These are phyloP conservation scores for Empidonax traillii DNA, from an alignment of 2,113 vertebrate species.

Conservation along the genomic window DNA sequence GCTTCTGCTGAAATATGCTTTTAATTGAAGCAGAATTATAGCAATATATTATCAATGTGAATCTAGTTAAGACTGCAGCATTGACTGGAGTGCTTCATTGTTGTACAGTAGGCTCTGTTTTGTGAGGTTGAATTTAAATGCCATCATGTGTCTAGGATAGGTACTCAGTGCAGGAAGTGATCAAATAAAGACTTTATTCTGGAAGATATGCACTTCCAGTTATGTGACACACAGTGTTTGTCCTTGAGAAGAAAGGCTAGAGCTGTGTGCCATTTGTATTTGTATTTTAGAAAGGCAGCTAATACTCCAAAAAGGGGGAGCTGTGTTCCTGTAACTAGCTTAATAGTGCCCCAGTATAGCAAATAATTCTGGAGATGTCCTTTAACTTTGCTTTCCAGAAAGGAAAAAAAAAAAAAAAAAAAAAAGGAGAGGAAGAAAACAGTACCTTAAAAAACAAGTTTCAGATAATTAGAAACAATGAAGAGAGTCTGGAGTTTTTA, in stretches of 20 bases:
- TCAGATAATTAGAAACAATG: not conserved
- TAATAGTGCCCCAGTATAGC: not conserved
- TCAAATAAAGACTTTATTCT: conserved; percentile 6
- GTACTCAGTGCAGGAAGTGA: not conserved
- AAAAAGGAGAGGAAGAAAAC: not conserved
- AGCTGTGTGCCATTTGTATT: not conserved
- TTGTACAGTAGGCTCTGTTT: not conserved
- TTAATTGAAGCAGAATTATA: conserved; percentile 79
- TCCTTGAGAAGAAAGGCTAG: not conserved
- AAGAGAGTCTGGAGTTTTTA: not conserved
- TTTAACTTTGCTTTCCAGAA: not conserved
- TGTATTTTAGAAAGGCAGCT: not conserved
- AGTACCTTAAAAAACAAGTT: not conserved
- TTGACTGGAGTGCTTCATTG: conserved; percentile 20
- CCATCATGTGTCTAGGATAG: not conserved
- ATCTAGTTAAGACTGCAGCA: conserved; percentile 48
- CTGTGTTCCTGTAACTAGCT: not conserved
- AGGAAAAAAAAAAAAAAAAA: not conserved
- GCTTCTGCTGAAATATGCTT: conserved; percentile 78
- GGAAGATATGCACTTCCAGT: not conserved
- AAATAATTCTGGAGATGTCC: not conserved
- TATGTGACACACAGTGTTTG: not conserved
- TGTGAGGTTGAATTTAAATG: conserved; percentile 21
- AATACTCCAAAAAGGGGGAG: not conserved
- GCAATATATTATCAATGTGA: conserved; percentile 68